Evolutionary conservation across 2,797 vertebrate genomes (phyloP).

Genomic region (Poeciliopsis turneri): DNA sequence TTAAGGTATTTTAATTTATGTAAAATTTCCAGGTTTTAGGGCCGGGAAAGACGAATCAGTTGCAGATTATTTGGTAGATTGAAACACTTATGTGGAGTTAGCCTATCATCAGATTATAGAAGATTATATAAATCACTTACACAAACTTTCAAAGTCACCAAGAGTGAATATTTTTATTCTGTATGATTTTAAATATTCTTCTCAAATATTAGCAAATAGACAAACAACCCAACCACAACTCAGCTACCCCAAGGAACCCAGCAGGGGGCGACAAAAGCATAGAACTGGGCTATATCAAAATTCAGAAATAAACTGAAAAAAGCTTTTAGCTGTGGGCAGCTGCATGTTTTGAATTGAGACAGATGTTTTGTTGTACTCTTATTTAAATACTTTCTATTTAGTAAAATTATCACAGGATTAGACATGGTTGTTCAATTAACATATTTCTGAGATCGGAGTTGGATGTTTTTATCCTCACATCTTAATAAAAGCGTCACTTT

Average conservation of each 20-base stretch:
- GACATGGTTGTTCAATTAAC: not conserved
- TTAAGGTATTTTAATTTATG: too few relatives aligned
- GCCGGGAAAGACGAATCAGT: too few relatives aligned
- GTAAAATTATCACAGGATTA: not conserved
- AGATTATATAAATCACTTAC: not conserved
- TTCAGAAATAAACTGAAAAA: not conserved
- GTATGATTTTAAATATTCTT: not conserved
- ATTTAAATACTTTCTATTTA: not conserved
- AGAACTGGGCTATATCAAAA: not conserved
- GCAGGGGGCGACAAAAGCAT: not conserved
- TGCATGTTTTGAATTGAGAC: not conserved
- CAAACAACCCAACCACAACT: not conserved
- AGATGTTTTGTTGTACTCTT: not conserved
- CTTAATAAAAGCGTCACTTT: too few relatives aligned
- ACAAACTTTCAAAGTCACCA: not conserved
- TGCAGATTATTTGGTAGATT: too few relatives aligned
- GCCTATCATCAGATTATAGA: not conserved
- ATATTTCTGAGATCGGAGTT: too few relatives aligned
- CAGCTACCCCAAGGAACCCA: not conserved
- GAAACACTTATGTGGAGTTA: too few relatives aligned
- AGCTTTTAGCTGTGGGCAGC: not conserved
- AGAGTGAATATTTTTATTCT: not conserved
- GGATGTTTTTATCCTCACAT: too few relatives aligned
- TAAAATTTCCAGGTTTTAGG: too few relatives aligned
- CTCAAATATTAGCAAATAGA: not conserved